phyloP scores from a whole-genome alignment of 2,797 vertebrate genomes.

The Garrulus glandarius region DNA sequence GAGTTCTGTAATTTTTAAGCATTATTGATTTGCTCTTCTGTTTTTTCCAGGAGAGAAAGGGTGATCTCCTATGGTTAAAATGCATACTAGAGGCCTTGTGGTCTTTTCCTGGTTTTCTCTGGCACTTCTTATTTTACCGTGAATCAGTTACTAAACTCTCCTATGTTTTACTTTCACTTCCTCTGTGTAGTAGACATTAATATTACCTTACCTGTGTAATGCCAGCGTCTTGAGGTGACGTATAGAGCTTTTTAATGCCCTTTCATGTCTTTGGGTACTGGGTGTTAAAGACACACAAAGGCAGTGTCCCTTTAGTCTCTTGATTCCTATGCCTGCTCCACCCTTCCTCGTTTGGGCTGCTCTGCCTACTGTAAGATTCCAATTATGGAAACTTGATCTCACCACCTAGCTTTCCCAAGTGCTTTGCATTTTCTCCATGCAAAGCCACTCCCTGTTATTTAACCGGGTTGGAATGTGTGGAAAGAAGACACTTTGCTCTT shows the following conservation, averaged over 20 bases:
- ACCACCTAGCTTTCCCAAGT: not conserved
- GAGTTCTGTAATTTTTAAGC: not conserved
- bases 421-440: constrained; percentile 26
- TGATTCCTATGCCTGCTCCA: not conserved
- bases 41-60: not conserved
- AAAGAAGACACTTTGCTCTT: constrained; percentile 34
- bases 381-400: constrained; percentile 19
- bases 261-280: not conserved
- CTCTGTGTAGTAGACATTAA: not conserved
- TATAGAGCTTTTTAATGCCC: not conserved
- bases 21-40: not conserved
- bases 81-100: not conserved
- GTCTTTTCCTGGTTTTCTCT: not conserved
- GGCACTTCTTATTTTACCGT: not conserved
- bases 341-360: not conserved
- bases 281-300: not conserved
- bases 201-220: not conserved
- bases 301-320: not conserved
- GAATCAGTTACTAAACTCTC: not conserved
- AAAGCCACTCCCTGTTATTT: constrained; percentile 49
- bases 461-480: constrained; percentile 29
- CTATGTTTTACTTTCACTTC: not conserved
- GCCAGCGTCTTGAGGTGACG: not conserved
- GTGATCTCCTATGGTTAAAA: constrained; percentile 26
- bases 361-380: not conserved